Percentiles rank a stretch among this genome's conserved stretches.
Conservation (phyloP, 2,888 invertebrate genomes). For the Drosophila planitibia region DNA sequence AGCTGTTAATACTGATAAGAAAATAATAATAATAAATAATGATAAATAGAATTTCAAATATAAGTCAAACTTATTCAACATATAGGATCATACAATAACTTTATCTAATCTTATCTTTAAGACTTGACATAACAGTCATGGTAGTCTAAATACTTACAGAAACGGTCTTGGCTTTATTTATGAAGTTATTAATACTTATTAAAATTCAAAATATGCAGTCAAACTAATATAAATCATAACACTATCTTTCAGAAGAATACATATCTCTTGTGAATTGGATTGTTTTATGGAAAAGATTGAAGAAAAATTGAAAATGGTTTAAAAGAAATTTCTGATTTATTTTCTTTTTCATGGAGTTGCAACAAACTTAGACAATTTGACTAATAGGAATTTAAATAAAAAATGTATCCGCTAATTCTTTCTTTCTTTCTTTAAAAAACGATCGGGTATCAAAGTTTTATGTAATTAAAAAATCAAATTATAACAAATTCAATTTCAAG, state of each 20-base stretch:
- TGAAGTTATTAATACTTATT: neutral
- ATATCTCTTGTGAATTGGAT: neutral
- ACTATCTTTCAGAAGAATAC: neutral
- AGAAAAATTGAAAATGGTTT: neutral
- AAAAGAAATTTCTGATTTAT: neutral
- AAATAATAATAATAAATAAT: neutral
- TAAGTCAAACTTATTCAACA: neutral
- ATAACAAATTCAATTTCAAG: neutral
- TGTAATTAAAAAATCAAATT: neutral
- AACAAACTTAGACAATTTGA: neutral
- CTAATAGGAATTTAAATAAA: neutral
- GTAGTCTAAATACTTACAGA: neutral
- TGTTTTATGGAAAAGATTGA: neutral
- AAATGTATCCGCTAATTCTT: neutral
- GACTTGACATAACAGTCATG: neutral
- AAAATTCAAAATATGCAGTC: neutral
- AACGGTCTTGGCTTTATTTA: neutral
- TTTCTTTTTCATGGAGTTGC: neutral
- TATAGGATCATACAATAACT: neutral
- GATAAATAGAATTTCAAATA: neutral
- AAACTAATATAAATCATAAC: neutral
- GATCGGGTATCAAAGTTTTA: neutral
- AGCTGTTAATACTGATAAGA: neutral
- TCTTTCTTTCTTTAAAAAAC: neutral
- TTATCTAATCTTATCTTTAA: neutral